These are phyloP conservation scores for Acrobasis consociella DNA, from an alignment of 2,888 invertebrate species.

Conservation along the genomic window DNA sequence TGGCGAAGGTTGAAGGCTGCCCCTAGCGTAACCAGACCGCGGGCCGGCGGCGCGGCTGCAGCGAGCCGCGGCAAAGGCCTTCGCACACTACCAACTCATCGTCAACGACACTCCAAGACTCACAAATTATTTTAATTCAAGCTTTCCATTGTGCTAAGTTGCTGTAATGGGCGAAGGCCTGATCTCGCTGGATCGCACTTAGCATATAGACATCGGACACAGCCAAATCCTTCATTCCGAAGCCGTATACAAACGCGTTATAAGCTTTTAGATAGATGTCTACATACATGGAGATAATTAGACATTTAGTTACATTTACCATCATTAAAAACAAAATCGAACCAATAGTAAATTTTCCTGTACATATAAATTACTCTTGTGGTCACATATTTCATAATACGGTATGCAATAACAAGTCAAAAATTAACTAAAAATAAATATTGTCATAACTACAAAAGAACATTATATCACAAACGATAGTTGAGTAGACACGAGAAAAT, in stretches of 20 bases:
- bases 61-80: neutral
- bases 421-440: slow-evolving; percentile 38
- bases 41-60: neutral
- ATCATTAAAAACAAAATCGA: neutral
- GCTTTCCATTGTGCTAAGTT: too few relatives aligned
- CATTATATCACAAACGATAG: slow-evolving; percentile 36
- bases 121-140: too few relatives aligned
- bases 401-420: slow-evolving; percentile 26
- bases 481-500: slow-evolving; percentile 31
- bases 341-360: neutral
- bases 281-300: neutral
- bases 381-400: neutral
- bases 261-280: neutral
- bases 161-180: too few relatives aligned
- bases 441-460: slow-evolving; percentile 32
- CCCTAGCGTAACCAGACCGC: slow-evolving; percentile 1
- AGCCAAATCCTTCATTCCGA: too few relatives aligned
- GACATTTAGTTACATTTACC: neutral
- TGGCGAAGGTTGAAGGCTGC: neutral
- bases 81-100: neutral
- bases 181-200: too few relatives aligned
- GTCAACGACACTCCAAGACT: too few relatives aligned
- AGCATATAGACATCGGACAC: too few relatives aligned
- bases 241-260: neutral
- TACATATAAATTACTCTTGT: neutral